Evolutionary conservation across 2,113 vertebrate species (phyloP).

Genomic region (Corydoras sp.): DNA sequence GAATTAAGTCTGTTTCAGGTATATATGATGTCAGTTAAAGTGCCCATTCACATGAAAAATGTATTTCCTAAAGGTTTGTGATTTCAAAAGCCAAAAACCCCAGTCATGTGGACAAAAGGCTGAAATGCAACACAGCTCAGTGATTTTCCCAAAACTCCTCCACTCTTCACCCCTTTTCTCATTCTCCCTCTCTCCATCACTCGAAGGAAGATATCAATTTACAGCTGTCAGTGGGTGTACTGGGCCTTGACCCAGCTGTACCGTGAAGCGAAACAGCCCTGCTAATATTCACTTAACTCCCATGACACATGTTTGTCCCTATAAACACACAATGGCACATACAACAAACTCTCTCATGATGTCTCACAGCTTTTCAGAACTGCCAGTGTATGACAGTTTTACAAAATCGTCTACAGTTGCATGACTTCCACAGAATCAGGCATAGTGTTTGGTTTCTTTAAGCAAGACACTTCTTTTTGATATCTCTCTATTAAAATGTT

Average conservation of each 20-base stretch:
- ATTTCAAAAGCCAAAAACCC: too few relatives aligned
- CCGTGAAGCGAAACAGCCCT: conserved; percentile 26
- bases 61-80: too few relatives aligned
- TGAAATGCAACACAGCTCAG: too few relatives aligned
- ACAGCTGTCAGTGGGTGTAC: conserved; percentile 31
- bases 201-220: conserved; percentile 41
- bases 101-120: too few relatives aligned
- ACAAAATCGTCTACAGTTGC: conserved; percentile 7
- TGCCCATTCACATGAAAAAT: too few relatives aligned
- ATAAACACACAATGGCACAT: neutral
- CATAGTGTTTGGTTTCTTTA: too few relatives aligned
- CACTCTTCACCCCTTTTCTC: conserved; percentile 29
- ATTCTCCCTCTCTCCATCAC: conserved; percentile 49
- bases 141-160: neutral
- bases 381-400: conserved; percentile 30
- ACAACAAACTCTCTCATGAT: conserved; percentile 3
- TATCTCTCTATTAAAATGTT: too few relatives aligned
- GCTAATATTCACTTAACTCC: conserved; percentile 40
- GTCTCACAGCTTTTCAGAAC: conserved; percentile 29
- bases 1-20: too few relatives aligned
- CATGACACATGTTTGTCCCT: conserved; percentile 3
- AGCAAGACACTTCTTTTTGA: too few relatives aligned
- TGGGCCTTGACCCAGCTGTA: conserved; percentile 35
- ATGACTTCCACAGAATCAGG: neutral
- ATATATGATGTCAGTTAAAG: too few relatives aligned